phyloP scores from a whole-genome alignment of 2,113 vertebrate genomes.

The Corythoichthys intestinalis region DNA sequence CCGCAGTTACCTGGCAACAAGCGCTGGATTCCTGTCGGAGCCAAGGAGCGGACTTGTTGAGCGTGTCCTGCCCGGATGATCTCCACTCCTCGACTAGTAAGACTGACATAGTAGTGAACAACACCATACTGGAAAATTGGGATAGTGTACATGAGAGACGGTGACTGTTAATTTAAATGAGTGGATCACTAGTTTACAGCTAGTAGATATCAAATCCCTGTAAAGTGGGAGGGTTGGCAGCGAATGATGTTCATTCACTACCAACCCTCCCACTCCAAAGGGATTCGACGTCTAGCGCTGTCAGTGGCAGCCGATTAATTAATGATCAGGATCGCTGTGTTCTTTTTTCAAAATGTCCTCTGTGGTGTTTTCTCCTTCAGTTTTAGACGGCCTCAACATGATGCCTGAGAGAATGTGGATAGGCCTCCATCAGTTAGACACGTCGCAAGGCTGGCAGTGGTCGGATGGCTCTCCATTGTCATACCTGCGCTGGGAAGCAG shows the following conservation, averaged over 20 bases:
- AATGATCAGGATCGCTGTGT: background rate
- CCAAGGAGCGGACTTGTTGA: conserved; percentile 88
- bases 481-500: conserved; percentile 82
- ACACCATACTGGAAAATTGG: no score
- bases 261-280: no score
- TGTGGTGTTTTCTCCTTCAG: conserved; percentile 30
- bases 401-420: conserved; percentile 85
- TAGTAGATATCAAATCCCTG: no score
- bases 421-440: conserved; percentile 87
- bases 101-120: background rate
- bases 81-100: conserved; percentile 64
- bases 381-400: conserved; percentile 26
- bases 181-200: no score
- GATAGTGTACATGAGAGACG: no score
- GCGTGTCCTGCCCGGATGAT: conserved; percentile 70
- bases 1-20: conserved; percentile 85
- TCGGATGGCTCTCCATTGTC: conserved; percentile 83
- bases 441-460: conserved; percentile 92
- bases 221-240: no score
- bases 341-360: background rate
- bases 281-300: no score
- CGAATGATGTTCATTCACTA: no score
- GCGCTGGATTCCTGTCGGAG: conserved; percentile 86
- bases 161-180: no score
- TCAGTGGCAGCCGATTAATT: background rate